These are phyloP conservation scores for Leptopterna dolabrata DNA, from an alignment of 2,888 invertebrate genomes.

Conservation along the genomic window DNA sequence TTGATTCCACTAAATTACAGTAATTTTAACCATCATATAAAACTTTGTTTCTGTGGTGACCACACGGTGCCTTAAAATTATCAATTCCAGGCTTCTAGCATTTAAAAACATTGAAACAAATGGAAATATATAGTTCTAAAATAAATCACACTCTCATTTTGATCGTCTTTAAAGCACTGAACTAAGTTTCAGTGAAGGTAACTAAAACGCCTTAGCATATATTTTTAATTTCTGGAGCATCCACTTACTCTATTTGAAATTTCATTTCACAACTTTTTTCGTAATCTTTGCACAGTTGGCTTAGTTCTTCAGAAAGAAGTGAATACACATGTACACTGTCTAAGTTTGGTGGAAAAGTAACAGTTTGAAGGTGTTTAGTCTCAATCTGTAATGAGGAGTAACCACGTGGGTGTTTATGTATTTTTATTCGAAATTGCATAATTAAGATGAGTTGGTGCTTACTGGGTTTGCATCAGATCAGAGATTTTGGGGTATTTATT, in stretches of 20 bases:
- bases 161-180: conserved; percentile 11
- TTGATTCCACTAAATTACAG: not conserved
- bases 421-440: too few relatives aligned
- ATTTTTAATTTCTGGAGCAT: not conserved
- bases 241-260: not conserved
- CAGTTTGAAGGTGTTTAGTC: too few relatives aligned
- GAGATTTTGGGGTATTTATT: too few relatives aligned
- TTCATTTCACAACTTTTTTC: not conserved
- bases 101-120: not conserved
- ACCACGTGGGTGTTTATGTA: too few relatives aligned
- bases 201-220: not conserved
- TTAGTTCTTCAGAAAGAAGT: not conserved
- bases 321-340: too few relatives aligned
- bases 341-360: too few relatives aligned
- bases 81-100: conserved; percentile 30
- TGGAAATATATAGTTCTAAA: not conserved
- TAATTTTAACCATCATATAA: not conserved
- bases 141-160: not conserved
- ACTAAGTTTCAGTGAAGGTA: not conserved
- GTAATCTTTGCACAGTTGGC: not conserved
- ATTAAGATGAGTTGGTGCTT: too few relatives aligned
- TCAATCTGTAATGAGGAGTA: too few relatives aligned
- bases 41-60: not conserved
- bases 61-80: conserved; percentile 29
- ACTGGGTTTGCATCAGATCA: too few relatives aligned